Evolutionary conservation across 2,113 vertebrate genomes (phyloP), one percentile per base, ranked within the genome.

Genomic region (Hippocampus barbouri): DNA sequence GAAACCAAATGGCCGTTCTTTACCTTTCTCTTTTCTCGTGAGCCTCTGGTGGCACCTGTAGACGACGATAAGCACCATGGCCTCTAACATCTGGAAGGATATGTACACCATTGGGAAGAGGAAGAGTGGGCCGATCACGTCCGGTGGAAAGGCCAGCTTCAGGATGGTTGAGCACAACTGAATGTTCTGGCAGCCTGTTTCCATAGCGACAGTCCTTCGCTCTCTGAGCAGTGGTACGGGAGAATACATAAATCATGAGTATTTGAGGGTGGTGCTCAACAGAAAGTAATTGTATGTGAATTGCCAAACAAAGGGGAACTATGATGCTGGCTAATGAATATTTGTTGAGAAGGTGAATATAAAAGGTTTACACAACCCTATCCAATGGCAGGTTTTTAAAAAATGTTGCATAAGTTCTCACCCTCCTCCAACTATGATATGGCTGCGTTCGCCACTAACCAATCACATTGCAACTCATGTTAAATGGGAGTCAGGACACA

Each of bases 151-250:
- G 49, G 88, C 40, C 1, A 92, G 45, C 51, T 93, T 94, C 80
- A 95, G 86, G 51, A 95, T 87, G 51, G 92, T 79, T 0, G 67
- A 30, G 73, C 93, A 93, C 71, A 96, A 80, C 21, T 93, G 90
- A 53, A 79, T 0, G 0, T 96, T 96, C 87, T 95, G 95, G 79
- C 93, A 95, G 74, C 93, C 93, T 0, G 93, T 95, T 83, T 94
- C 94, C 88, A 95, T 89, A 70, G 92, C 88, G 56, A 94, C 74
- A 0, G 93, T 93, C 75, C 76, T 80, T n/a, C 87, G 89, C 80
- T 92, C 89, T 40, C 93, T 95, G 79, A 34, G 15, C 14, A 12
- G 78, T 77, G 8, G 1, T 57, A 34, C 10, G 2, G 23, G 10
- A 25, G 27, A 66, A 11, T 51, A 21, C 34, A 54, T 64, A 65